Base-by-base conservation (phyloP, 1,140 invertebrate species). In the Andricus grossulariae region DNA sequence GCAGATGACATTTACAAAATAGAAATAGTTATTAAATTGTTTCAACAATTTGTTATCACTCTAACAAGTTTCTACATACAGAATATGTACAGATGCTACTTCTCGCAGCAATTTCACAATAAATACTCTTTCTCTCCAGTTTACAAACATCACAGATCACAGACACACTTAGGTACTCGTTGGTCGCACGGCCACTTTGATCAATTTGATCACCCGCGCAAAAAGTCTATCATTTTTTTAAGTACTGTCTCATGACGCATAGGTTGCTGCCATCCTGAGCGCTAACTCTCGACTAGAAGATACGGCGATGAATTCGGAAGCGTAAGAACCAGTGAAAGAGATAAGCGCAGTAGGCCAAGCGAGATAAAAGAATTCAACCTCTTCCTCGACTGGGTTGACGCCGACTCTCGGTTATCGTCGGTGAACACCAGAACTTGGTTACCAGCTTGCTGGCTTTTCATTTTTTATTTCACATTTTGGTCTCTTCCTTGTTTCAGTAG, bases 131-230 rank as follows among this genome's bases (percentile, higher is more conserved):
- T 74, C 25, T 66, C 60, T 66, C 39, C 50, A 45, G 71, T 39
- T 15, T 19, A 6, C 21, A 50, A 71, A 66, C 55, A 71, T 50
- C 18, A 25, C 12, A 71, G 72, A 90, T 90, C 88, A 90, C 87
- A 90, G 88, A 85, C 79, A 88, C 85, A 88, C 84, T 88, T 89
- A 90, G 88, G 87, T 90, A 90, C 86, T 85, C 80, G 79, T 82
- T 87, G 75, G 55, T 75, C 72, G 76, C 79, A 83, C 78, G 73
- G 66, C 57, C 60, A 66, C 57, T 15, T 74, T 70, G 19, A 74
- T 55, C 54, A 50, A 25, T 70, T 75, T 45, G 39, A 39, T 25
- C n/a, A 79, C 76, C 50, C 49, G 79, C 73, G 71, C 73, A 55
- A 75, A 71, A 76, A 54, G 60, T 66, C 75, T 50, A 71, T 50